Evolutionary conservation across 2,797 vertebrate genomes (phyloP), one percentile per base, ranked within the genome.

Genomic region (Garrulus glandarius): DNA sequence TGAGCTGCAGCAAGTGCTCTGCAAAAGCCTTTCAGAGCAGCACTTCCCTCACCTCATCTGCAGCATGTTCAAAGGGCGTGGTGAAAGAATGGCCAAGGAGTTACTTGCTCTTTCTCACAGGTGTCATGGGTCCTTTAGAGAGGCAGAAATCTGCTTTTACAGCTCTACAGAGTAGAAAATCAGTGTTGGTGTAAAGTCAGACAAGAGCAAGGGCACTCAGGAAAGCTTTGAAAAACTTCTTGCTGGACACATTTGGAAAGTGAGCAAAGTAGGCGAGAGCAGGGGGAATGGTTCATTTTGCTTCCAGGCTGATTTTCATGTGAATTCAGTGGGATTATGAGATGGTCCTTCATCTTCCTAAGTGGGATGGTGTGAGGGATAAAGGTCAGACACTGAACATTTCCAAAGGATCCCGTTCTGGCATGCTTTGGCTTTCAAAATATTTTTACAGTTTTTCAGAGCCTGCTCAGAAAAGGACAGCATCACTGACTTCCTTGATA

Each of bases 21-120:
- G 69, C 76, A 49, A 77, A 83, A 72, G n/a, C 13, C 9, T 61
- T 68, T 83, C 34, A 57, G 47, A 87, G 47, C 68, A 85, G 32
- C n/a, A 6, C 26, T 44, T 3, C 2, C n/a, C n/a, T 75, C 3
- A 1, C 9, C 47, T 86, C 49, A 41, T 20, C 17, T 7, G 0
- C 53, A 70, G 55, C 32, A 70, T 11, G 15, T 59, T 53, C 71
- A 74, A 85, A 80, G 1, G 67, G 37, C 15, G 18, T 19, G n/a
- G 56, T 47, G 44, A 34, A 79, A 77, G 26, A 37, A 52, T 10
- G 22, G n/a, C 10, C 17, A 52, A 29, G n/a, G 46, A 65, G 6
- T 36, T 63, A 5, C 23, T 13, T 61, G 19, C 27, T 69, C 46
- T 43, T 69, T 55, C 39, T 92, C 43, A 60, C 7, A 67, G 37